Evolutionary conservation across 2,888 invertebrate genomes (phyloP).

Genomic region (Acanthosepion pharaonis): DNA sequence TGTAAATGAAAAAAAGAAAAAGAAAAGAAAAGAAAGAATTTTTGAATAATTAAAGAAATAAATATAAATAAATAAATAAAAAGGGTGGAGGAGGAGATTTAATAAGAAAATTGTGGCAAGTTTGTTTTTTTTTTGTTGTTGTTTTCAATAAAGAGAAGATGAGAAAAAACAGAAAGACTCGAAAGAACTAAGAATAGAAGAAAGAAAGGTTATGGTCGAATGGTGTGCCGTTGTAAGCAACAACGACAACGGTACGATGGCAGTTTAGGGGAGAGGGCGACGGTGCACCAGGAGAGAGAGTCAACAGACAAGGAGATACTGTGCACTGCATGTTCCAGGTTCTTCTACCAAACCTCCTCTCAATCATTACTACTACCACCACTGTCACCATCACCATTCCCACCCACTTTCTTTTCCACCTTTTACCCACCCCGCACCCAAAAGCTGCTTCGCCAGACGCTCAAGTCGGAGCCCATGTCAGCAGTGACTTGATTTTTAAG

Average conservation of each 20-base stretch:
- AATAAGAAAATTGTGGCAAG: background rate
- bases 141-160: background rate
- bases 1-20: background rate
- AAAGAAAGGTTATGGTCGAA: conserved; percentile 23
- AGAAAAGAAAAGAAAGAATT: background rate
- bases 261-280: background rate
- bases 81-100: background rate
- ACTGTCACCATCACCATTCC: background rate
- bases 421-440: background rate
- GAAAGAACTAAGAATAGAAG: background rate
- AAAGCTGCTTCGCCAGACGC: background rate
- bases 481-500: conserved; percentile 23
- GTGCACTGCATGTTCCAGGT: conserved; percentile 33
- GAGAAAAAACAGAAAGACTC: background rate
- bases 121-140: background rate
- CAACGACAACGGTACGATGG: background rate
- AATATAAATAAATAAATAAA: background rate
- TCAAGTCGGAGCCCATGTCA: conserved; percentile 22
- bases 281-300: conserved; percentile 33
- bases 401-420: background rate
- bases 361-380: background rate
- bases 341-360: background rate
- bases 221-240: background rate
- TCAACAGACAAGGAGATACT: conserved; percentile 33
- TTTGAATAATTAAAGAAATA: background rate